Base-by-base conservation (phyloP, 2,113 vertebrate genomes). In the Merops nubicus region DNA sequence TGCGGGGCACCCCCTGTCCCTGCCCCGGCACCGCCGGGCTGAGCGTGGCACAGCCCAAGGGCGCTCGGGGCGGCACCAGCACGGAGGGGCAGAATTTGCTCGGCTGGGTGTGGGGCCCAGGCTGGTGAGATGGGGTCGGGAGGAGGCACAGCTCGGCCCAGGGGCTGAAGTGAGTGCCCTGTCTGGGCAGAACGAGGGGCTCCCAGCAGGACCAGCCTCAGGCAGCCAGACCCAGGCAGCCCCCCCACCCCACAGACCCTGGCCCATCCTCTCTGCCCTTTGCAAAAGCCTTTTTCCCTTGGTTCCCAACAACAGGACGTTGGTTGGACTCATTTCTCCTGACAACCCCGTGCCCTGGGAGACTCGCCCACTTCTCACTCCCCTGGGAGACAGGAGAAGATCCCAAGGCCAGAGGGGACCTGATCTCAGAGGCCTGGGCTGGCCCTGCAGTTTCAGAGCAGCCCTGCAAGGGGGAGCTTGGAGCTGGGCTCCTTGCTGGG, bases 391-490 rank as follows among this genome's bases (percentile, higher is more conserved):
- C 22, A 29, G 16, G 23, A 36, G 15, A 53, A 22, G 48, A 29
- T 22, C 56, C 31, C 11, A 50, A 40, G 59, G 34, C 78, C 72
- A 82, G 17, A 60, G 28, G 47, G 70, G 31, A 45, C 28, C 56
- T 17, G 43, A 26, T n/a, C 51, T 36, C n/a, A 20, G 43, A 25
- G 36, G 23, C 45, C 9, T 5, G 29, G 89, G 53, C 54, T n/a
- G 54, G 21, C 29, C 69, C 38, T 73, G 91, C 72, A 76, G 40
- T 84, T 88, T 62, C 60, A 14, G 38, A 91, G 56, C 76, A 86
- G 88, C 36, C 67, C 85, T 34, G 93, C 29, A 8, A 93, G 87
- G 43, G 77, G 84, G 87, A 89, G 87, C 77, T 82, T 81, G 2
- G 5, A 87, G 68, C 86, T 47, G 21, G 0, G 53, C 70, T 62